These are phyloP conservation scores for Trissoscelio sp. DNA, from an alignment of 2,888 invertebrate species.

Conservation along the genomic window DNA sequence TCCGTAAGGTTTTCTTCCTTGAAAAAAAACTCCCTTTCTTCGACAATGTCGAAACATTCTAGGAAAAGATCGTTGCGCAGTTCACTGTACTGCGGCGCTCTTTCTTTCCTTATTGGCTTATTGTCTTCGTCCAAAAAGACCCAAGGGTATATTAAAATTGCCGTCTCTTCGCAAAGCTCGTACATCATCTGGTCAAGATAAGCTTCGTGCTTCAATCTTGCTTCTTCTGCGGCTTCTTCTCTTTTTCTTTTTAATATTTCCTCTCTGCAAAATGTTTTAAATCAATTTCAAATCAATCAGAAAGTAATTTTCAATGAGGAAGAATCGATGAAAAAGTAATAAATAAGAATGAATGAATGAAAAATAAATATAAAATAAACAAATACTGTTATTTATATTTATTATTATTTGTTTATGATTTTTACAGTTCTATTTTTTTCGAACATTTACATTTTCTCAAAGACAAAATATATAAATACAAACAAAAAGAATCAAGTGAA, in stretches of 20 bases:
- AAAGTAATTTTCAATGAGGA: no score
- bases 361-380: no score
- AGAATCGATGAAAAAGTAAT: no score
- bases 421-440: no score
- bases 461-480: no score
- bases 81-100: constrained; percentile 75
- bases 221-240: constrained; percentile 69
- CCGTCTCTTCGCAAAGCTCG: constrained; percentile 77
- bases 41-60: constrained; percentile 76
- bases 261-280: no score
- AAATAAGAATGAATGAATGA: no score
- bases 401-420: no score
- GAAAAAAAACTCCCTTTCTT: constrained; percentile 69
- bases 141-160: constrained; percentile 77
- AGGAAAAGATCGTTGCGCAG: constrained; percentile 74
- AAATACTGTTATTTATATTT: no score
- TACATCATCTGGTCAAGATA: constrained; percentile 76
- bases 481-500: no score
- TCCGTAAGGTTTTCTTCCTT: constrained; percentile 62
- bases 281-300: no score
- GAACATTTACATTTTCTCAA: no score
- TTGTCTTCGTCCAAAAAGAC: constrained; percentile 76
- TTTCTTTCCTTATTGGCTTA: constrained; percentile 72
- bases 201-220: constrained; percentile 75
- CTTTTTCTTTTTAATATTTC: neutral